phyloP scores from a whole-genome alignment of 2,113 vertebrate genomes.

The Carollia perspicillata region DNA sequence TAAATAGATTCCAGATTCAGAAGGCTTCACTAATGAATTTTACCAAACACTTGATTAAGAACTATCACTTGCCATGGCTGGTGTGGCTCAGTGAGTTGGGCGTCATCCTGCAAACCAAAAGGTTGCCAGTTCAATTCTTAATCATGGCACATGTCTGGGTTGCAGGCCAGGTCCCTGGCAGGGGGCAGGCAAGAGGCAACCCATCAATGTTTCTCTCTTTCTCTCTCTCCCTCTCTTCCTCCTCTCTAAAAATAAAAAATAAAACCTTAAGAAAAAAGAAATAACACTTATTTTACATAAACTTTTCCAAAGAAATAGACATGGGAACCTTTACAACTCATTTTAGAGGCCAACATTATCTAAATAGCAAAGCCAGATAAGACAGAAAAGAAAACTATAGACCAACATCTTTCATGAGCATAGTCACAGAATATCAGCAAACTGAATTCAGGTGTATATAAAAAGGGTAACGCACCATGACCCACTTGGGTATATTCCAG shows the following conservation, averaged over 20 bases:
- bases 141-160: too few species aligned
- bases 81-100: too few species aligned
- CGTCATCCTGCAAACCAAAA: too few species aligned
- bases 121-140: too few species aligned
- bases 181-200: too few species aligned
- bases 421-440: not conserved
- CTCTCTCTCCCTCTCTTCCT: too few species aligned
- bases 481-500: not conserved
- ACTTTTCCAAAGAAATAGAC: not conserved
- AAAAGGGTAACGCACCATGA: not conserved
- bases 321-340: not conserved
- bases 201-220: too few species aligned
- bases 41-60: not conserved
- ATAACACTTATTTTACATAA: not conserved
- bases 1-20: not conserved
- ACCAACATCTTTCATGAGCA: not conserved
- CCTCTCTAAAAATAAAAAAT: too few species aligned
- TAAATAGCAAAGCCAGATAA: not conserved
- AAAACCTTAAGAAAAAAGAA: too few species aligned
- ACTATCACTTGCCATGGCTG: not conserved
- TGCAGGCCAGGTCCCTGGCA: too few species aligned
- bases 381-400: not conserved
- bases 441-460: not conserved
- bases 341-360: conserved; percentile 6
- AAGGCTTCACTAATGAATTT: not conserved